Base-by-base conservation (phyloP, 2,797 vertebrate species). In the Melanotaenia trifasciata region DNA sequence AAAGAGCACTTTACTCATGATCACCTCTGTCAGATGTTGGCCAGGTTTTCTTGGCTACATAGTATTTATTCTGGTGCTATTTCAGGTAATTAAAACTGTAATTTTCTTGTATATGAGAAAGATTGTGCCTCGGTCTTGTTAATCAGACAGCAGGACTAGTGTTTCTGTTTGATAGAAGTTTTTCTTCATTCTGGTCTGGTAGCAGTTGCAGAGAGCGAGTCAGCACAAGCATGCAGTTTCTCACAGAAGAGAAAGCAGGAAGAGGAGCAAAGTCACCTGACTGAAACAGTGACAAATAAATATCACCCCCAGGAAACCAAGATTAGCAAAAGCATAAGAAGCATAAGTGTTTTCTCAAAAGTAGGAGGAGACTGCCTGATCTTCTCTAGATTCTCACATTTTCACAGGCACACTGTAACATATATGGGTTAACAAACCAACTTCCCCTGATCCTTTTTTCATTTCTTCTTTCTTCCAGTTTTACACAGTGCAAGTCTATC, bases 381-480 rank as follows among this genome's bases (percentile, higher is more conserved):
- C 71, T 70, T 50, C 20, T 69, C 28, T 58, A 33, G n/a, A 64
- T 70, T 76, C 73, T 30, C 53, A 73, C 64, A 73, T 71, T 83
- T 78, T 79, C n/a, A 66, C 35, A 76, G 10, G 13, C 50, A 35
- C 33, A 26, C 22, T 40, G 70, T 57, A 50, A 56, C 53, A 66
- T 2, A 16, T 81, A 84, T 54, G n/a, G 50, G 72, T 83, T 75
- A 74, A 81, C 61, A 71, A 40, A 74, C 72, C 65, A 76, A 89
- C 82, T 91, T 90, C 81, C 80, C 32, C 67, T 78, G 38, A 53
- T 61, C 38, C 67, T 79, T 67, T 30, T 80, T 78, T 79, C 87
- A 85, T 87, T 90, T 89, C 83, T 88, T 84, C 83, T 89, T 92
- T 90, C 67, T 78, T n/a, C 47, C 22, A 40, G 32, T 33, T 80